Conservation (phyloP, 2,113 vertebrate species). For the Gambusia holbrooki region DNA sequence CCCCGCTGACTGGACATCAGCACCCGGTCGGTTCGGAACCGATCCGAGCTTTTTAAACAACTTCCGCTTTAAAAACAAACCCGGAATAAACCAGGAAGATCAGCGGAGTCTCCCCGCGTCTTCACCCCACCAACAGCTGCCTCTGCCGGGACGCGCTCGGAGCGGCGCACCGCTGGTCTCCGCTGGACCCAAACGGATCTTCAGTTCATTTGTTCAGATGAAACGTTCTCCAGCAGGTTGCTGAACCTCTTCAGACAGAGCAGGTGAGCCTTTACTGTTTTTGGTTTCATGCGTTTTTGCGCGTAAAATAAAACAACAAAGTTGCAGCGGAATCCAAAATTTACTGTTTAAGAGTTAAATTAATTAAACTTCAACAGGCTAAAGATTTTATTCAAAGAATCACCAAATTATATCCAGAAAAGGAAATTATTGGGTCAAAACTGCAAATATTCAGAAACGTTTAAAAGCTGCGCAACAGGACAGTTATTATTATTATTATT, state of each 20-base stretch:
- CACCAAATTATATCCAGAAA: background rate
- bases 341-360: background rate
- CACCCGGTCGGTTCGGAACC: constrained; percentile 36
- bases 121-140: constrained; percentile 18
- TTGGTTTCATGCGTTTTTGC: constrained; percentile 7
- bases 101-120: constrained; percentile 12
- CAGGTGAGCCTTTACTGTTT: background rate
- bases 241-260: constrained; percentile 6
- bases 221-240: constrained; percentile 4
- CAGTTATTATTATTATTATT: background rate
- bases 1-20: constrained; percentile 48
- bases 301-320: constrained; percentile 32
- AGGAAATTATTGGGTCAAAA: background rate
- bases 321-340: background rate
- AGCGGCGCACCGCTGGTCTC: constrained; percentile 12
- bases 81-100: background rate
- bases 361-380: background rate
- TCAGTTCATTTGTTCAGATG: background rate
- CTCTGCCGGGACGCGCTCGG: constrained; percentile 22
- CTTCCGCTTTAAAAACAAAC: constrained; percentile 7
- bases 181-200: constrained; percentile 16
- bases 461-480: background rate
- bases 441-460: background rate
- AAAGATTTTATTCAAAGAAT: background rate
- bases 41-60: constrained; percentile 33